Conservation (phyloP, 2,113 vertebrate species). For the Antennarius striatus region DNA sequence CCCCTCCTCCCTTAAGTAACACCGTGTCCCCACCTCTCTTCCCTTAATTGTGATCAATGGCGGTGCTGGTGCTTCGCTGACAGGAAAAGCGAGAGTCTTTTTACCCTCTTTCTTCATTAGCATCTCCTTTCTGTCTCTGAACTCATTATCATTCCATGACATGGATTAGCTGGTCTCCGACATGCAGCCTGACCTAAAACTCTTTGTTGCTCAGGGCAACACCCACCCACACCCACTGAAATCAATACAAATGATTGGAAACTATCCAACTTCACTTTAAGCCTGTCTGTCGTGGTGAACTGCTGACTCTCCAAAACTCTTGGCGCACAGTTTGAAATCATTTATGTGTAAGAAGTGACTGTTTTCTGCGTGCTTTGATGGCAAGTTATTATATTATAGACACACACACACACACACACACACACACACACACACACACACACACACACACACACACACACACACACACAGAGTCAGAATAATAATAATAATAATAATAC, state of each 20-base stretch:
- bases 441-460: not conserved
- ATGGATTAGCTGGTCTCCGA: constrained; percentile 36
- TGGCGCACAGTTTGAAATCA: too few species aligned
- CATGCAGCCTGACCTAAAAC: not conserved
- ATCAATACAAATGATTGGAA: too few species aligned
- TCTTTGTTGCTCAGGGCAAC: not conserved
- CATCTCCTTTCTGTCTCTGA: constrained; percentile 18
- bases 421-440: not conserved
- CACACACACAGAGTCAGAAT: not conserved
- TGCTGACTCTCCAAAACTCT: too few species aligned
- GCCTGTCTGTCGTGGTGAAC: too few species aligned
- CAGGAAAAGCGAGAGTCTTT: constrained; percentile 9
- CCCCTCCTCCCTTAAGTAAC: constrained; percentile 19
- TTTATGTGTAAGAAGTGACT: not conserved
- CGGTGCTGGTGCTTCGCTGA: not conserved
- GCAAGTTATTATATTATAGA: too few species aligned
- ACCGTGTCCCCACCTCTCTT: not conserved
- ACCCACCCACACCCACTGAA: not conserved
- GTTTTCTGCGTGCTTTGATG: not conserved
- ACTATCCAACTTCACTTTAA: too few species aligned
- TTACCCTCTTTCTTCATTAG: constrained; percentile 27
- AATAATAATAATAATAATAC: too few species aligned
- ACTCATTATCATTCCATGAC: constrained; percentile 52
- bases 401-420: not conserved
- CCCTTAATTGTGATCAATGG: constrained; percentile 41